phyloP scores from a whole-genome alignment of 2,888 invertebrate species.

The Drepanosiphum platanoidis region DNA sequence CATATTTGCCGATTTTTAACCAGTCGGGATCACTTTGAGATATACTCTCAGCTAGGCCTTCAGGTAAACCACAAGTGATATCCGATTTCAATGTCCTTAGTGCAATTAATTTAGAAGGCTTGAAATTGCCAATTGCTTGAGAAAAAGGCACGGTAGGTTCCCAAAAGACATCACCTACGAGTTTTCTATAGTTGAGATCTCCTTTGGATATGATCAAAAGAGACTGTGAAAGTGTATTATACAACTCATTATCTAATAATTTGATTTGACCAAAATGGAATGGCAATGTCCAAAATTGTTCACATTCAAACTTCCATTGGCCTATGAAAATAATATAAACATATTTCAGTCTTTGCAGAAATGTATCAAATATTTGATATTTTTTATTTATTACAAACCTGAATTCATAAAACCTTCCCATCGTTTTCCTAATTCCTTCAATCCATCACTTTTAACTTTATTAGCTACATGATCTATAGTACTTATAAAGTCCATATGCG shows the following conservation, averaged over 20 bases:
- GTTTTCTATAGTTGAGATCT: constrained; percentile 94
- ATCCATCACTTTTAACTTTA: constrained; percentile 65
- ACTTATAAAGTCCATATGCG: constrained; percentile 80
- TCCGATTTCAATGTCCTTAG: constrained; percentile 94
- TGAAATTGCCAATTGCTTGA: constrained; percentile 78
- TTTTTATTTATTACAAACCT: constrained; percentile 65
- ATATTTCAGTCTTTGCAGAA: not conserved
- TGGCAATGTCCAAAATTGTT: constrained; percentile 89
- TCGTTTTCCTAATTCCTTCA: constrained; percentile 70
- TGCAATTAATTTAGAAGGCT: constrained; percentile 82
- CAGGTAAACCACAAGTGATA: constrained; percentile 79
- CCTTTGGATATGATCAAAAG: constrained; percentile 86
- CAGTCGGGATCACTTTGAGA: constrained; percentile 74
- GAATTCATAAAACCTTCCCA: constrained; percentile 73
- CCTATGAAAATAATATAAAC: constrained; percentile 65
- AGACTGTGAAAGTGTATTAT: constrained; percentile 76
- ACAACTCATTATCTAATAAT: constrained; percentile 74
- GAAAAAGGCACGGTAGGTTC: constrained; percentile 75
- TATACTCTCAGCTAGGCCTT: constrained; percentile 70
- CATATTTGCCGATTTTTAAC: constrained; percentile 88
- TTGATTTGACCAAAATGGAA: constrained; percentile 83
- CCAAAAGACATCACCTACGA: constrained; percentile 89
- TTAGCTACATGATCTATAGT: constrained; percentile 66
- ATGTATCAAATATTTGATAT: constrained; percentile 3
- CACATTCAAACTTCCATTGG: constrained; percentile 69